A percentile compares a stretch with the other conserved stretches of the same genome.
Conservation (phyloP, 2,113 vertebrate species). For the Cisticola juncidis region DNA sequence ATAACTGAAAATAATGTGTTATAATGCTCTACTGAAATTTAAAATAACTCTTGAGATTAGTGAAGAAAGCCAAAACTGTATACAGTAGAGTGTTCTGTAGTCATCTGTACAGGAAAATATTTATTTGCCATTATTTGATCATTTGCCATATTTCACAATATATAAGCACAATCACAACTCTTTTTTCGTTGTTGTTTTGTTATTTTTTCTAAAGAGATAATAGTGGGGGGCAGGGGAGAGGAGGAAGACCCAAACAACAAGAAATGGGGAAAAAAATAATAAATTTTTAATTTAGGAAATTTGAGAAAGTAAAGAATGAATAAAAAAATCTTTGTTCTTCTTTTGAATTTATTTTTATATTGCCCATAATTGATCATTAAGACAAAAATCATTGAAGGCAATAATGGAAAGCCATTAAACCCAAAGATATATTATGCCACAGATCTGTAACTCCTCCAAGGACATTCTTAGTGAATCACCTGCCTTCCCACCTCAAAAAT, state of each 20-base stretch:
- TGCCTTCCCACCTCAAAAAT: background rate
- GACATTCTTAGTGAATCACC: background rate
- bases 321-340: background rate
- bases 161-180: background rate
- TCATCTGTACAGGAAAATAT: background rate
- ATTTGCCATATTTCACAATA: no score
- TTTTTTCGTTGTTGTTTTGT: background rate
- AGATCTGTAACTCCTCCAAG: background rate
- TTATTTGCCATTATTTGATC: background rate
- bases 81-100: background rate
- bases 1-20: background rate
- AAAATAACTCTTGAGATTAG: background rate
- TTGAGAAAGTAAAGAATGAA: background rate
- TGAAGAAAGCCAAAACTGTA: background rate
- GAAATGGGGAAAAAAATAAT: background rate
- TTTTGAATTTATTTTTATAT: background rate
- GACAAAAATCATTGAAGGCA: background rate
- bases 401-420: background rate
- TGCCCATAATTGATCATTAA: background rate
- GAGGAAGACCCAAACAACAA: background rate
- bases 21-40: background rate
- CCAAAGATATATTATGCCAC: background rate
- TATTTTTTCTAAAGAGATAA: background rate
- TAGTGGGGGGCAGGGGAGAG: accelerated
- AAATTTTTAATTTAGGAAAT: background rate